A percentile compares a stretch with the other conserved stretches of the same genome.
Evolutionary conservation across 2,113 vertebrate genomes (phyloP).

Genomic region (Sinocyclocheilus anophthalmus): DNA sequence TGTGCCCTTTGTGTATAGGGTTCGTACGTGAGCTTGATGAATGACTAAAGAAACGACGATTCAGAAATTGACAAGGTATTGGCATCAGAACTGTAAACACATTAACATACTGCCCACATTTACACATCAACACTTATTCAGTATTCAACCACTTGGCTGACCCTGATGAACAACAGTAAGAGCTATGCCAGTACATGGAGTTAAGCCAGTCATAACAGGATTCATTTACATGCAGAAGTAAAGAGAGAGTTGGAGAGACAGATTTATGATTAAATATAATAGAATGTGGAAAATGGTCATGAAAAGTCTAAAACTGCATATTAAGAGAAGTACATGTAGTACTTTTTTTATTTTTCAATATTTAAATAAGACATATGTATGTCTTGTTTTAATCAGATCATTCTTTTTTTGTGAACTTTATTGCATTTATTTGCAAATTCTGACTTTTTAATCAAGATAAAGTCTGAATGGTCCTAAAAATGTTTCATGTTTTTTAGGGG

Average conservation of each 20-base stretch:
- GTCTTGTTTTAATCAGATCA: no score
- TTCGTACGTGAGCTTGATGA: not conserved
- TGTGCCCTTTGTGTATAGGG: not conserved
- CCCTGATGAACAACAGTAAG: not conserved
- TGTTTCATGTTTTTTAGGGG: no score
- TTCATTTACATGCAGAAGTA: not conserved
- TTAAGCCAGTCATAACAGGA: not conserved
- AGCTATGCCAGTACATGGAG: not conserved
- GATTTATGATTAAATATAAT: not conserved
- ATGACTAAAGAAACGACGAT: not conserved
- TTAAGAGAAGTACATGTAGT: no score
- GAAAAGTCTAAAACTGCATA: not conserved
- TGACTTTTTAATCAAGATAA: no score
- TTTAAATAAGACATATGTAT: no score
- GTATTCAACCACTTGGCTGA: conserved; percentile 6
- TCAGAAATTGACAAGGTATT: conserved; percentile 19
- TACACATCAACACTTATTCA: conserved; percentile 12
- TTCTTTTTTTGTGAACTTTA: no score
- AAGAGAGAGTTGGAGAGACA: not conserved
- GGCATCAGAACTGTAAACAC: conserved; percentile 3
- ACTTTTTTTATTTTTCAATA: no score
- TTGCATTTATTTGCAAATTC: no score
- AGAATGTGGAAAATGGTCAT: not conserved
- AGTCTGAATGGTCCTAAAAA: no score
- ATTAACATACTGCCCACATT: conserved; percentile 21